Conservation (phyloP, 1,140 invertebrate species). For the Drusus annulatus region DNA sequence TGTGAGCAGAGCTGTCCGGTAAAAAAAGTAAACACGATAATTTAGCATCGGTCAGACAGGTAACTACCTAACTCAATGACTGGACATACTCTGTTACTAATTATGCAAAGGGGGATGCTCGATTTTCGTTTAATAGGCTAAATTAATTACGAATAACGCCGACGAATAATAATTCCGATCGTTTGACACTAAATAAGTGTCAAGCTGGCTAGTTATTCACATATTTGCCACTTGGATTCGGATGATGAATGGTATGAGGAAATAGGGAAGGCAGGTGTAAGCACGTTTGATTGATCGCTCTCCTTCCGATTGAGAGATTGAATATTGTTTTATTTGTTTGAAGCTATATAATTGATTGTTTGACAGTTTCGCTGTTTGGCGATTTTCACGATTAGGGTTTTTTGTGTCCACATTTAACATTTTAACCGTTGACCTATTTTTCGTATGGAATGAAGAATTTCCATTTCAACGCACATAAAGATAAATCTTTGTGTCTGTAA, state of each 20-base stretch:
- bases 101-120: neutral
- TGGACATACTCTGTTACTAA: neutral
- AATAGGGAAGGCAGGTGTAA: slow-evolving; percentile 13
- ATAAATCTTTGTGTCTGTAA: too few relatives aligned
- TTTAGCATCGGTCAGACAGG: slow-evolving; percentile 5
- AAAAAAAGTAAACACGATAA: slow-evolving; percentile 28
- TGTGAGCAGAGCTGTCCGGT: neutral
- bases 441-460: too few relatives aligned
- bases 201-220: neutral
- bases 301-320: slow-evolving; percentile 16
- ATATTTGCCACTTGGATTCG: slow-evolving; percentile 13
- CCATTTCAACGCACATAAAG: too few relatives aligned
- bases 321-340: slow-evolving; percentile 2
- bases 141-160: slow-evolving; percentile 6
- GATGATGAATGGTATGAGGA: slow-evolving; percentile 1
- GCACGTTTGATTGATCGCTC: slow-evolving; percentile 13
- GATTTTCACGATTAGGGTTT: too few relatives aligned
- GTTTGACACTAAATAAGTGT: slow-evolving; percentile 21
- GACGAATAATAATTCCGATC: neutral
- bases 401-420: too few relatives aligned
- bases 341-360: slow-evolving; percentile 28
- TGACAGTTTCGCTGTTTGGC: neutral
- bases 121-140: neutral
- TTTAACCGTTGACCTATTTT: too few relatives aligned
- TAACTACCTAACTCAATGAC: neutral